phyloP scores from a whole-genome alignment of 2,113 vertebrate genomes.

The Sisor rabdophorus region DNA sequence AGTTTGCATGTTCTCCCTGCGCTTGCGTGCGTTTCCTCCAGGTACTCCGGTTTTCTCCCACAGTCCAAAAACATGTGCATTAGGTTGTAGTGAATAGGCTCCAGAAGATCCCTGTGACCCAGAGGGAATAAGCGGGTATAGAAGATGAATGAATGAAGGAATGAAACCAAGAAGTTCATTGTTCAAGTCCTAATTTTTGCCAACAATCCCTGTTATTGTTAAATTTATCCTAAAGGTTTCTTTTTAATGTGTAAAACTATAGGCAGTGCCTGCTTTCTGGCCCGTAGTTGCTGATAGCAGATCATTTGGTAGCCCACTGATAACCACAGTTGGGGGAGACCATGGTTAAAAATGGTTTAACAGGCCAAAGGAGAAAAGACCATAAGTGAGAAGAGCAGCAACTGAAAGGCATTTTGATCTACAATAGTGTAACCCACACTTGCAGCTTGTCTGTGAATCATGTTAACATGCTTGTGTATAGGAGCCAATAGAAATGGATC shows the following conservation, averaged over 20 bases:
- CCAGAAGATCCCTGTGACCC: too few relatives aligned
- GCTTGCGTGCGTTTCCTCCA: too few relatives aligned
- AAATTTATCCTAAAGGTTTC: too few relatives aligned
- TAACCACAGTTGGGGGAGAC: conserved; percentile 3
- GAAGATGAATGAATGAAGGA: too few relatives aligned
- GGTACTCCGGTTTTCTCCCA: too few relatives aligned
- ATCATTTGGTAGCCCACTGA: not conserved
- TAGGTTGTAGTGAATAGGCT: too few relatives aligned
- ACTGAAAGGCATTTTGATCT: not conserved
- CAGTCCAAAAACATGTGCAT: too few relatives aligned
- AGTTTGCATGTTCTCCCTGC: too few relatives aligned
- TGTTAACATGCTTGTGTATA: not conserved
- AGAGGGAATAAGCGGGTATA: too few relatives aligned
- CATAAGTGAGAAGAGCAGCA: not conserved
- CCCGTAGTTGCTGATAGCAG: not conserved
- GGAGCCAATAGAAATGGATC: not conserved
- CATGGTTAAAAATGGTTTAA: not conserved
- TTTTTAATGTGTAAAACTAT: not conserved
- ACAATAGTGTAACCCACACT: too few relatives aligned
- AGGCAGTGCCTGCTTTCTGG: not conserved
- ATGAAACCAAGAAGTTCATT: too few relatives aligned
- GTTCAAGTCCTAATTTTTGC: not conserved
- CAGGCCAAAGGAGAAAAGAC: not conserved
- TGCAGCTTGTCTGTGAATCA: conserved; percentile 4
- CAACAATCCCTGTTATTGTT: not conserved